Evolutionary conservation across 1,140 invertebrate genomes (phyloP).

Genomic region (Armadillidium nasatum): DNA sequence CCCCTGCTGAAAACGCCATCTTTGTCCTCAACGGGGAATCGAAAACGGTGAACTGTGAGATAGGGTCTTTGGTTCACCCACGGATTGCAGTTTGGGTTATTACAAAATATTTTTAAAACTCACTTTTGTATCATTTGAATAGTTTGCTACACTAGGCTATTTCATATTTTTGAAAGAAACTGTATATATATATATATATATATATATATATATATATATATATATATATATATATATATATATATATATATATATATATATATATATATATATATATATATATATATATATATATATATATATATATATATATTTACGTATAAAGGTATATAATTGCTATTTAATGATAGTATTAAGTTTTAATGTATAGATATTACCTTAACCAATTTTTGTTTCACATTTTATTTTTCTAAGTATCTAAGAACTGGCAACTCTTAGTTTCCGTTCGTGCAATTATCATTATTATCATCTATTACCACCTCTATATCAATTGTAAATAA

Average conservation of each 20-base stretch:
- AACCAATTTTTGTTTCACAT: no score
- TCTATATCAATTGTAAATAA: no score
- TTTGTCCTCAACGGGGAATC: constrained; percentile 70
- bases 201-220: constrained; percentile 1
- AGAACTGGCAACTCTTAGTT: no score
- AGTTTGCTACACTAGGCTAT: neutral
- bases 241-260: neutral
- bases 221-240: neutral
- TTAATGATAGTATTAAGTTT: no score
- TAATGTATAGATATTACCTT: no score
- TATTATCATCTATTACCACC: no score
- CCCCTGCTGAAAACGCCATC: constrained; percentile 65
- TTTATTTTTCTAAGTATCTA: no score
- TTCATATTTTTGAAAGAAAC: neutral
- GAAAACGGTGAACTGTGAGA: constrained; percentile 71
- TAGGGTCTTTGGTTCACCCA: constrained; percentile 63
- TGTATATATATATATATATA: neutral
- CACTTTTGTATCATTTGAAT: neutral
- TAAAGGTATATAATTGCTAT: no score
- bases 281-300: no score
- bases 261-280: neutral
- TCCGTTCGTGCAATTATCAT: no score
- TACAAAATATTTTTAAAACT: constrained; percentile 34
- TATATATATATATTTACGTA: no score
- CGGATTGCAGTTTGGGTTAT: constrained; percentile 62